Percentiles rank a stretch among this genome's conserved stretches.
phyloP scores from a whole-genome alignment of 1,140 invertebrate genomes.

The Scaptomyza hsui region DNA sequence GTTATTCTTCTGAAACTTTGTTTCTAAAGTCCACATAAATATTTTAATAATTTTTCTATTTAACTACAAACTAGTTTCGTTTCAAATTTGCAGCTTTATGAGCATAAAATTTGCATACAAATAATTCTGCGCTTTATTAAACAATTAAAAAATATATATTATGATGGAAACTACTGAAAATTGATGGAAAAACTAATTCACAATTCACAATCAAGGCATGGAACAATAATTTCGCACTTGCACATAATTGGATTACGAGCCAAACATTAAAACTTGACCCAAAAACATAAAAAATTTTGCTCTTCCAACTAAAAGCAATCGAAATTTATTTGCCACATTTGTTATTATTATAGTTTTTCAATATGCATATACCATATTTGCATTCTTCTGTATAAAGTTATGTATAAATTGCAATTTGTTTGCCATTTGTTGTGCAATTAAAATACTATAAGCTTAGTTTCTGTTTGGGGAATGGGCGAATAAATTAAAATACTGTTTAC shows the following conservation, averaged over 20 bases:
- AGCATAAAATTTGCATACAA: too few relatives aligned
- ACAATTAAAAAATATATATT: too few relatives aligned
- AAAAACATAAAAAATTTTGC: neutral
- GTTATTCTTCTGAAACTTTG: too few relatives aligned
- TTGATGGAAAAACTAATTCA: neutral
- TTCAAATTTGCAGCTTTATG: too few relatives aligned
- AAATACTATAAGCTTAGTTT: slow-evolving; percentile 15
- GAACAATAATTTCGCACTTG: slow-evolving; percentile 26
- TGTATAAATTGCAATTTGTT: slow-evolving; percentile 56
- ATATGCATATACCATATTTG: neutral
- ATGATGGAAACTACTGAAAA: neutral
- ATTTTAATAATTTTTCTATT: too few relatives aligned
- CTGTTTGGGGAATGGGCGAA: neutral
- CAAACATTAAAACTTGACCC: neutral
- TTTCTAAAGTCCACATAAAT: too few relatives aligned
- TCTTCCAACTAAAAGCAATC: slow-evolving; percentile 25
- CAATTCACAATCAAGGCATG: neutral
- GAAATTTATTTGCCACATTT: slow-evolving; percentile 41
- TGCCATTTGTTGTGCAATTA: slow-evolving; percentile 23
- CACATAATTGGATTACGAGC: slow-evolving; percentile 22
- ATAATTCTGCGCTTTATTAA: too few relatives aligned
- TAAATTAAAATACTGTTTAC: slow-evolving; percentile 1
- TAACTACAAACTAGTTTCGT: too few relatives aligned
- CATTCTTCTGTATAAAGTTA: slow-evolving; percentile 36
- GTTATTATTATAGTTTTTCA: slow-evolving; percentile 1